Conservation (phyloP, 2,113 vertebrate genomes). For the Mesocricetus auratus region DNA sequence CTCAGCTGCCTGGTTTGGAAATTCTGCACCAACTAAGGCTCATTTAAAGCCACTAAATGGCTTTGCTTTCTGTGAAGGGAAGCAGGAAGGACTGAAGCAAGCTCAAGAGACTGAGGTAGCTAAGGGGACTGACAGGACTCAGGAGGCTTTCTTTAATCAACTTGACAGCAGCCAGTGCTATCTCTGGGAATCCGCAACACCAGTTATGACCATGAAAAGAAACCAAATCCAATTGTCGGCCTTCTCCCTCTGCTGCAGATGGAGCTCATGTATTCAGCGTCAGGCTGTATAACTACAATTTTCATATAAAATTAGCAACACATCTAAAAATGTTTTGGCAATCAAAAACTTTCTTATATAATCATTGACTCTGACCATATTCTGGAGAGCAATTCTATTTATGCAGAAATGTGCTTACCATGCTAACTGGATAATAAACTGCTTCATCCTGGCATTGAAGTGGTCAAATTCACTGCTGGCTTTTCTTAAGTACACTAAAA, state of each 20-base stretch:
- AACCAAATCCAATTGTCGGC: neutral
- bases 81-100: neutral
- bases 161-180: neutral
- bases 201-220: neutral
- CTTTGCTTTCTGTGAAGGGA: neutral
- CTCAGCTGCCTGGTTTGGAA: neutral
- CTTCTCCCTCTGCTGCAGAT: neutral
- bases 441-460: neutral
- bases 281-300: neutral
- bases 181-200: neutral
- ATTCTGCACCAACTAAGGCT: neutral
- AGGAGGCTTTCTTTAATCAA: neutral
- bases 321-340: neutral
- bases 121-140: neutral
- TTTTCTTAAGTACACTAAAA: neutral
- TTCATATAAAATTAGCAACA: slow-evolving; percentile 27
- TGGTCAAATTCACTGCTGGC: neutral
- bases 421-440: neutral
- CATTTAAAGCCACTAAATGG: slow-evolving; percentile 13
- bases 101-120: neutral
- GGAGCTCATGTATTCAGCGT: neutral
- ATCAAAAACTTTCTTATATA: neutral
- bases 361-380: neutral
- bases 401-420: neutral
- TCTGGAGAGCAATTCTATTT: neutral